These are phyloP conservation scores for Pteronotus mesoamericanus DNA, from an alignment of 2,797 vertebrate genomes.

Conservation along the genomic window DNA sequence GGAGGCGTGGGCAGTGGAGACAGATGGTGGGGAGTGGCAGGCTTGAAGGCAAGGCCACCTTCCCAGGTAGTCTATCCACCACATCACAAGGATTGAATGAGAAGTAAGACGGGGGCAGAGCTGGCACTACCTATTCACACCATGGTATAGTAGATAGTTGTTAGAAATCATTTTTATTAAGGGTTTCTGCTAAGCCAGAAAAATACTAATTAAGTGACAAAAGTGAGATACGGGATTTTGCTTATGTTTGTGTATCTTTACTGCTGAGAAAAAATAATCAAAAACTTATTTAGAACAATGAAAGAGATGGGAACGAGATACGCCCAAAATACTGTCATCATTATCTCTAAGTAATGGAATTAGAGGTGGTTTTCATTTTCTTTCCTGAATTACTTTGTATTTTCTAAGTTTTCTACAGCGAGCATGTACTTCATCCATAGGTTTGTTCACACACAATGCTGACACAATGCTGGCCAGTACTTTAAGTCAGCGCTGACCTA, in stretches of 20 bases:
- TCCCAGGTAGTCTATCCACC: too few species aligned
- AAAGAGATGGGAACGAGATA: background rate
- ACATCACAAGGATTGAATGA: accelerated
- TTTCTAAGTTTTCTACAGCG: background rate
- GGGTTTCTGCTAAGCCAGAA: background rate
- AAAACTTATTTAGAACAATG: background rate
- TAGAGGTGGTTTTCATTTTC: background rate
- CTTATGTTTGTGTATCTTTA: background rate
- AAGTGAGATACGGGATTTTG: background rate
- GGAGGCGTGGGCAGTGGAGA: too few species aligned
- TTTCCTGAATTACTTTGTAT: background rate
- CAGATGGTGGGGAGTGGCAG: background rate
- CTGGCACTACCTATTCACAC: background rate
- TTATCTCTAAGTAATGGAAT: background rate
- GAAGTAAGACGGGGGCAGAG: background rate
- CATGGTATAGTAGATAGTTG: accelerated
- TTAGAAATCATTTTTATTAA: background rate
- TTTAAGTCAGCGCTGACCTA: background rate
- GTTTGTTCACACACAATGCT: background rate
- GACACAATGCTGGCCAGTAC: accelerated
- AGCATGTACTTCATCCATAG: background rate
- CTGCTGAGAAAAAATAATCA: background rate
- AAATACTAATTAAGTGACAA: background rate
- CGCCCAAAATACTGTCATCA: accelerated
- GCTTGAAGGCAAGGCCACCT: background rate